A percentile compares a stretch with the other conserved stretches of the same genome.
phyloP scores from a whole-genome alignment of 1,140 invertebrate species.

The Dufourea novaeangliae region DNA sequence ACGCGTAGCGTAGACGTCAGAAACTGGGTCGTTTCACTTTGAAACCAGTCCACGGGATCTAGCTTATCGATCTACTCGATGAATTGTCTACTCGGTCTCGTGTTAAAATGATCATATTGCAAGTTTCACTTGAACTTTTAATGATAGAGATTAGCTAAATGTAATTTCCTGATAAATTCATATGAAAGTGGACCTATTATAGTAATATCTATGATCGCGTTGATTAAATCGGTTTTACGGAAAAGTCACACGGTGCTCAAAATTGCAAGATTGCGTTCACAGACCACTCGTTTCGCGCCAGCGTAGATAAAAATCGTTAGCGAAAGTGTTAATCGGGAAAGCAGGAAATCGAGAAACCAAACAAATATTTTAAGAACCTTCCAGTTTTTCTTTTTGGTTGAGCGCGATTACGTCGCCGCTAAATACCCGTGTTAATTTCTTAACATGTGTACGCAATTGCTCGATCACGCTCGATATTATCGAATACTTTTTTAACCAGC shows the following conservation, averaged over 20 bases:
- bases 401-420: neutral
- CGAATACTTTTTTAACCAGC: neutral
- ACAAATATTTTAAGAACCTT: neutral
- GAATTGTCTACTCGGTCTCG: neutral
- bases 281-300: neutral
- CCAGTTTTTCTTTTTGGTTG: neutral
- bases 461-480: neutral
- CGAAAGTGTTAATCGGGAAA: constrained; percentile 3
- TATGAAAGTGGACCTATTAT: neutral
- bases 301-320: neutral
- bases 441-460: neutral
- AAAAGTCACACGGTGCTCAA: neutral
- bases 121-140: neutral
- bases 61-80: constrained; percentile 42
- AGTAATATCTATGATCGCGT: neutral
- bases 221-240: neutral
- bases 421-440: no score
- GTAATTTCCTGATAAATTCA: neutral
- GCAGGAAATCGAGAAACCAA: neutral
- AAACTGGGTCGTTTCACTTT: constrained; percentile 62
- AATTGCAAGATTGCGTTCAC: neutral
- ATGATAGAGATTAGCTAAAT: neutral
- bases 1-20: constrained; percentile 33
- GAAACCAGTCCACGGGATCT: constrained; percentile 35
- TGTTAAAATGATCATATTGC: neutral